Conservation (phyloP, 2,797 vertebrate species). For the Cuculus canorus region DNA sequence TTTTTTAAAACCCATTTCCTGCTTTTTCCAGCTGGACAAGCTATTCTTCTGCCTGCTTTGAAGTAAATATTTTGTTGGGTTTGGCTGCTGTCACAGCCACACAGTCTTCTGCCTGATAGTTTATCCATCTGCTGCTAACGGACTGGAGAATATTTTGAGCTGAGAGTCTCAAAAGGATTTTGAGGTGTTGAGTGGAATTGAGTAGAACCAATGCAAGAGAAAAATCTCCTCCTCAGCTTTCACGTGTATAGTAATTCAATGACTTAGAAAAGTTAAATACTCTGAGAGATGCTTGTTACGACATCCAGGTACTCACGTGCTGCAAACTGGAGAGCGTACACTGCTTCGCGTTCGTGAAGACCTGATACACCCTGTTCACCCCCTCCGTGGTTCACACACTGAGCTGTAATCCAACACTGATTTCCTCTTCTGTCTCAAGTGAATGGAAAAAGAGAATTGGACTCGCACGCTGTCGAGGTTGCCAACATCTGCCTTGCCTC, state of each 20-base stretch:
- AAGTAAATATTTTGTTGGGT: conserved; percentile 50
- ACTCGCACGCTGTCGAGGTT: accelerated
- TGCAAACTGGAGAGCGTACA: accelerated
- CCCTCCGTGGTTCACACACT: accelerated
- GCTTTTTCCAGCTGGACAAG: conserved; percentile 45
- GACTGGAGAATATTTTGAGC: not conserved
- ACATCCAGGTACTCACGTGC: not conserved
- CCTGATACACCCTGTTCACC: not conserved
- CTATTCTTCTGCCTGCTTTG: conserved; percentile 39
- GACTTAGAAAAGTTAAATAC: not conserved
- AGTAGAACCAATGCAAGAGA: not conserved
- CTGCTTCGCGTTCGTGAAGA: not conserved
- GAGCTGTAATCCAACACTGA: not conserved
- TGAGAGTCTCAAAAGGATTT: not conserved
- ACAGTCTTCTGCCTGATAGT: not conserved
- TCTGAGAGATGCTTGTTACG: not conserved
- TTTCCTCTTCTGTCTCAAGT: not conserved
- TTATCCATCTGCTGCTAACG: conserved; percentile 44
- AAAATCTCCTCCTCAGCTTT: not conserved
- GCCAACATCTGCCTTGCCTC: conserved; percentile 34
- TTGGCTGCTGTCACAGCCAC: conserved; percentile 48
- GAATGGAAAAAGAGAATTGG: conserved; percentile 5
- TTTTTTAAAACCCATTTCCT: not conserved
- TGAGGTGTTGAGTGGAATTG: not conserved
- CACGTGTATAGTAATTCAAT: accelerated